Conservation (phyloP, 1,140 invertebrate species). For the Eurosta solidaginis region DNA sequence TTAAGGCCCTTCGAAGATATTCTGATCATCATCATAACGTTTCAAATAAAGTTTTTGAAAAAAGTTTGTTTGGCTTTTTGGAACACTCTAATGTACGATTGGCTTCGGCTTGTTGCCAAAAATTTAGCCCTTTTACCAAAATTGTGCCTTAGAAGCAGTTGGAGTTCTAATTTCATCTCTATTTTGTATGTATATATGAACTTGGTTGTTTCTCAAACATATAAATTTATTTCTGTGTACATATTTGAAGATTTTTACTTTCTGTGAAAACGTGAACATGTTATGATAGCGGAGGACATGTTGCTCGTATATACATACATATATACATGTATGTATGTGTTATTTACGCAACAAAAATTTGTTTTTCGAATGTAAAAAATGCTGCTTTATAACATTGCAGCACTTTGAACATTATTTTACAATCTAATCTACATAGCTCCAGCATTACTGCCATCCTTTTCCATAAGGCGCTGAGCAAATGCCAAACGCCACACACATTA, state of each 20-base stretch:
- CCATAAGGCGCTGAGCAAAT: background rate
- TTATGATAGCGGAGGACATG: background rate
- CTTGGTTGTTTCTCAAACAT: no score
- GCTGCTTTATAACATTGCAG: no score
- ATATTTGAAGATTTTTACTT: background rate
- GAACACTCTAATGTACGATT: background rate
- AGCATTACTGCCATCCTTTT: background rate
- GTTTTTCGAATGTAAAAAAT: no score
- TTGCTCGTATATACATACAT: background rate
- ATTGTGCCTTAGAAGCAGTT: no score
- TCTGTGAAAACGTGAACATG: no score
- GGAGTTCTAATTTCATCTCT: no score
- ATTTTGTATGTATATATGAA: no score
- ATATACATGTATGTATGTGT: background rate
- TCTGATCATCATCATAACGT: no score
- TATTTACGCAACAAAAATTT: background rate
- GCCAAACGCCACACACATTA: background rate
- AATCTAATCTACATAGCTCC: background rate
- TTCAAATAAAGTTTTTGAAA: no score
- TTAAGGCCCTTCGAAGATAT: no score
- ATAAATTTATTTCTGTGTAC: background rate
- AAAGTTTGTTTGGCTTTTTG: no score
- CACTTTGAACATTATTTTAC: background rate
- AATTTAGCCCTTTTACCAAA: slow-evolving; percentile 5
- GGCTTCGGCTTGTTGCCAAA: background rate